Evolutionary conservation across 2,888 invertebrate genomes (phyloP), one percentile per base, ranked within the genome.

Genomic region (Capitulum mitella): DNA sequence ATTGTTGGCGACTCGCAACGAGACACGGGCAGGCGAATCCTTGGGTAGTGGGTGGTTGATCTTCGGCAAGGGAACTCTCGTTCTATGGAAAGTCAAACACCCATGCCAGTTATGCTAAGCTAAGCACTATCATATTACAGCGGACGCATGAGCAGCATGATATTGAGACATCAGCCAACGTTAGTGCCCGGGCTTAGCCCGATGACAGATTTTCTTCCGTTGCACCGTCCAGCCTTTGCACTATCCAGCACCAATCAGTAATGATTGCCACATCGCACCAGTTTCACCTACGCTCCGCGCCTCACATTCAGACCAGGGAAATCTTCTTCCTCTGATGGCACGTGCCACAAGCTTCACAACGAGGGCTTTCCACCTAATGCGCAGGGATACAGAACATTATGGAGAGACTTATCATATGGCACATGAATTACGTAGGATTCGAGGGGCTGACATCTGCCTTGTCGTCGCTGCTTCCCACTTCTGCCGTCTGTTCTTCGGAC

Each of bases 401-500:
- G 70, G 70, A 70, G 70, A 70, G 70, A 70, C 70, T 8, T 10
- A 10, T 64, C 32, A 32, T 37, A 70, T 70, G 70, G 70, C 70
- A 70, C 34, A 37, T 19, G 64, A n/a, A 58, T 58, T 58, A 58
- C 22, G 58, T 58, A 29, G 58, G n/a, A 29, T 58, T 29, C 29
- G 58, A 22, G 3, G 64, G 64, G 34, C 37, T 70, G 70, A 19
- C 37, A 10, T 1, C 26, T 22, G 70, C 10, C 8, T 37, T 70
- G 70, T 70, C 70, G 40, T 70, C 70, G 26, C 70, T 70, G 40
- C 70, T 70, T 8, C 70, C 70, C 19, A 70, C 70, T 26, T 70
- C 70, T 26, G 70, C 37, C 37, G 54, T 64, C 79, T 82, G 81
- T 61, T 81, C 81, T 43, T 81, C 80, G 29, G 79, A 77, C 46